Evolutionary conservation across 2,113 vertebrate species (phyloP), one percentile per base, ranked within the genome.

Genomic region (Argyrosomus japonicus): DNA sequence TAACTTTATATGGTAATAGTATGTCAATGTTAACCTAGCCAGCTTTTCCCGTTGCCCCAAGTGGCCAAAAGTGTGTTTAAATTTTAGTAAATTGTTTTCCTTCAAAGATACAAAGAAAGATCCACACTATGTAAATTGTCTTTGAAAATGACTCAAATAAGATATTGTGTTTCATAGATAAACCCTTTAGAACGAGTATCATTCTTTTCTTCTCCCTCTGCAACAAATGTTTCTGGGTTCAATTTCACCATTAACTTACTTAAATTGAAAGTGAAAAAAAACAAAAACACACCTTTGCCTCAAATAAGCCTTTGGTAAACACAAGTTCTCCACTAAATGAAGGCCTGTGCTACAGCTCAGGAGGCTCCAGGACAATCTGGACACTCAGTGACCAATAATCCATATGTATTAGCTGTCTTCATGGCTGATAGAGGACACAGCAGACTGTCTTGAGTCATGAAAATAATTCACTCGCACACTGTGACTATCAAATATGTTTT

Each of bases 401-500:
- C 76, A 51, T 50, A 68, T 54, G 69, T 29, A 75, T 87, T 62
- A 73, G 40, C 82, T 29, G 77, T 77, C 65, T 53, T 83, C 76
- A 50, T 15, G 76, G 65, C 83, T 29, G 84, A 90, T 81, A 83
- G 75, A 83, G 48, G 51, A 84, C 48, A 43, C 75, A 19, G 57
- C 70, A 75, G 51, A 75, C 54, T 27, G 85, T 65, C 70, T 47
- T 36, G 43, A 82, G 54, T 81, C 58, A 62, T 29, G 68, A 68
- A 18, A 32, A 73, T 75, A 72, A 75, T 82, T 81, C 65, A 70
- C 78, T 82, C 15, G 29, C 75, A 72, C 82, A 57, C 56, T 64
- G 53, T 18, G 82, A 64, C 85, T 79, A 70, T 90, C 63, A 72
- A 79, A 82, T 84, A 68, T 77, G 83, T 80, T 87, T 84, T 85